Percentiles rank a stretch among this genome's conserved stretches.
Evolutionary conservation across 2,797 vertebrate genomes (phyloP).

Genomic region (Vipera latastei): DNA sequence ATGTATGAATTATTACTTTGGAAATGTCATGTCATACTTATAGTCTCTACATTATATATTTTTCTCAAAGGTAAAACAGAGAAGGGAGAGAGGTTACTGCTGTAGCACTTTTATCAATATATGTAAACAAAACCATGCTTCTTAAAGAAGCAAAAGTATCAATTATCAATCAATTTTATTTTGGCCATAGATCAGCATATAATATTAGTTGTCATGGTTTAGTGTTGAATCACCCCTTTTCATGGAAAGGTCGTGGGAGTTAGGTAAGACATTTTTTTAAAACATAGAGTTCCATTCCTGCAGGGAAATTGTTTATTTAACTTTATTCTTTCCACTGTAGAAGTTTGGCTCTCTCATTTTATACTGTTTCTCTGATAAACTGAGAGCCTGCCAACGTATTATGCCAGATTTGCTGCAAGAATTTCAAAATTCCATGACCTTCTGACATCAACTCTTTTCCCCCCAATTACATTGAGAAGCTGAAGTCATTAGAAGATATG

Average conservation of each 20-base stretch:
- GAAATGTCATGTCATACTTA: background rate
- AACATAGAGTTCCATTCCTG: background rate
- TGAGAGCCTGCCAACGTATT: background rate
- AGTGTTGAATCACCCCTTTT: background rate
- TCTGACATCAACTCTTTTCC: background rate
- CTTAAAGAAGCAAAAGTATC: background rate
- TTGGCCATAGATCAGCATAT: background rate
- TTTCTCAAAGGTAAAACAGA: background rate
- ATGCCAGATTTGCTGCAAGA: background rate
- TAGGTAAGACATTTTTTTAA: background rate
- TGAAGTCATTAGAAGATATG: background rate
- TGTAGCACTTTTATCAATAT: background rate
- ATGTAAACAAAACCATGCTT: background rate
- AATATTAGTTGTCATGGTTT: background rate
- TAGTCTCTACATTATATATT: background rate
- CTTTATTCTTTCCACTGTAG: background rate
- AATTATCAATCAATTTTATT: background rate
- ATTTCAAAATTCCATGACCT: background rate
- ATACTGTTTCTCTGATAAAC: background rate
- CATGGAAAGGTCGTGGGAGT: background rate
- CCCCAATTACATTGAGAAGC: background rate
- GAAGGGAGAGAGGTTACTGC: too few relatives aligned
- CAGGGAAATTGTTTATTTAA: background rate
- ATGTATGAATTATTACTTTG: background rate
- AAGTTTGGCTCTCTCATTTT: background rate